Evolutionary conservation across 2,888 invertebrate species (phyloP).

Genomic region (Nephrotoma guestfalica): DNA sequence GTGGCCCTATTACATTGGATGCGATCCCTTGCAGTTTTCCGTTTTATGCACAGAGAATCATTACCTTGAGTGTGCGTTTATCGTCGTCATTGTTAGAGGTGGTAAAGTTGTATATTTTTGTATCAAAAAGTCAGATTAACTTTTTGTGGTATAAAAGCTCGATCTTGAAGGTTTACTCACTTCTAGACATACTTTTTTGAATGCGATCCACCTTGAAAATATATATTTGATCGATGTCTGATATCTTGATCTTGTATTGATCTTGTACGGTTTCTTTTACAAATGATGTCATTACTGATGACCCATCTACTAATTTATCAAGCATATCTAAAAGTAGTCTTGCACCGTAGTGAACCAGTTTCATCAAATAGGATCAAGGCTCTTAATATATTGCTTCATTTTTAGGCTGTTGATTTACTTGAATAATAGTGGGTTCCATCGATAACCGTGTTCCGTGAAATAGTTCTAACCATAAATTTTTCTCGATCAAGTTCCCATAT

Average conservation of each 20-base stretch:
- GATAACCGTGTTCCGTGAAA: too few relatives aligned
- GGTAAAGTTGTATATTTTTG: neutral
- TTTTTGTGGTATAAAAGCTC: neutral
- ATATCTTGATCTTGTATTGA: neutral
- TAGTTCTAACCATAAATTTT: too few relatives aligned
- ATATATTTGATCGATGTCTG: neutral
- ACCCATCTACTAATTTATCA: neutral
- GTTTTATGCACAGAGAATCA: too few relatives aligned
- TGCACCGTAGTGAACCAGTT: too few relatives aligned
- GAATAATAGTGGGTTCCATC: too few relatives aligned
- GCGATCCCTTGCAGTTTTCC: neutral
- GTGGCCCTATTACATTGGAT: neutral
- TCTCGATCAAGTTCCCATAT: too few relatives aligned
- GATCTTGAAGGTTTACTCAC: neutral
- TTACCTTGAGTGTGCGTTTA: neutral
- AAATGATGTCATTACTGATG: neutral
- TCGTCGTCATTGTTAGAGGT: neutral
- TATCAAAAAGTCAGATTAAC: neutral
- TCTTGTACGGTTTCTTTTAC: neutral
- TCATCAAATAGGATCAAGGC: too few relatives aligned
- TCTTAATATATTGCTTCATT: too few relatives aligned
- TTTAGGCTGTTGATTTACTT: too few relatives aligned
- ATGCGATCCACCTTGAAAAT: neutral
- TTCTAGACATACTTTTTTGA: neutral
- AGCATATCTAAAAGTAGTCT: neutral